phyloP scores from a whole-genome alignment of 2,113 vertebrate genomes.

The Mirza zaza region DNA sequence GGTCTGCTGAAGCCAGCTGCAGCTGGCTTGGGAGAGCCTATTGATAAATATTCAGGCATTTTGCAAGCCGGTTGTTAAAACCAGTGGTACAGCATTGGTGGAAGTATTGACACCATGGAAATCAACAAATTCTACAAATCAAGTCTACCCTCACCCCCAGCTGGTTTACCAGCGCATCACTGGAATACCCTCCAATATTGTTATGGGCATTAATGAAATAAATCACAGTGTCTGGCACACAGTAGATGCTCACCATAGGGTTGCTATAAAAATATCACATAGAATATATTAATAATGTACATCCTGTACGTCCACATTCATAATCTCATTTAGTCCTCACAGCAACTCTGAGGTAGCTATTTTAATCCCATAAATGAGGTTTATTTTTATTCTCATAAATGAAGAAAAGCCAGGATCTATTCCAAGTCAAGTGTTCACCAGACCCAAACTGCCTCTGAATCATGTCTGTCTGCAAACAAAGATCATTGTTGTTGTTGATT shows the following conservation, averaged over 20 bases:
- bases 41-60: constrained; percentile 23
- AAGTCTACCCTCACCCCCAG: not conserved
- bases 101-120: not conserved
- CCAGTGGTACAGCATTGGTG: not conserved
- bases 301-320: not conserved
- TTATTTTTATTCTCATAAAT: constrained; percentile 29
- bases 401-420: not conserved
- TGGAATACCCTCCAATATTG: not conserved
- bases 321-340: not conserved
- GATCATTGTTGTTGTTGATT: not conserved
- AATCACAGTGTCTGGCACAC: not conserved
- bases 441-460: not conserved
- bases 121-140: not conserved
- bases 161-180: not conserved
- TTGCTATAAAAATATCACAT: not conserved
- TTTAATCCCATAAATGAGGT: not conserved
- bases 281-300: not conserved
- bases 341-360: not conserved
- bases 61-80: constrained; percentile 9
- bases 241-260: not conserved
- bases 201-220: not conserved
- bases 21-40: not conserved
- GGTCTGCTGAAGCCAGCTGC: not conserved
- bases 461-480: not conserved
- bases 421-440: constrained; percentile 20